phyloP scores from a whole-genome alignment of 2,888 invertebrate species.

The Hyles lineata region DNA sequence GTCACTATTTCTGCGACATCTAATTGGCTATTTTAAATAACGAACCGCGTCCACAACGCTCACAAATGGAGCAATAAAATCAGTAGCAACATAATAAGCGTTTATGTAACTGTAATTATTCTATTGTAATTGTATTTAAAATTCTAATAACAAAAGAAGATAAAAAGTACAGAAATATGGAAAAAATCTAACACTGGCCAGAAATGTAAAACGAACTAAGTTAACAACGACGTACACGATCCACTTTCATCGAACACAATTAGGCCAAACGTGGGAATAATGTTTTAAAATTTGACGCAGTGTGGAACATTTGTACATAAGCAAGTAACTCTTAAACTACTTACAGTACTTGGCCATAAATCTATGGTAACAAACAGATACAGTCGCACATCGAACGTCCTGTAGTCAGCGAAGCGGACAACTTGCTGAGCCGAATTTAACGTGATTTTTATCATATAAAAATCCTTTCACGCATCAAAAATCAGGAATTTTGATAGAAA shows the following conservation, averaged over 20 bases:
- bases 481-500: too few relatives aligned
- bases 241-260: conserved; percentile 51
- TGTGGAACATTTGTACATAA: conserved; percentile 66
- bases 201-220: conserved; percentile 50
- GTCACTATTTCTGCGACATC: not conserved
- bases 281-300: conserved; percentile 54
- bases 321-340: conserved; percentile 71
- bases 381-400: conserved; percentile 61
- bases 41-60: conserved; percentile 16
- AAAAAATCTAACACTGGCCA: conserved; percentile 74
- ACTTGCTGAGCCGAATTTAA: conserved; percentile 43
- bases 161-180: conserved; percentile 27
- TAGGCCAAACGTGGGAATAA: conserved; percentile 66
- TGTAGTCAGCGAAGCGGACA: conserved; percentile 72
- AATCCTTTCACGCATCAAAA: not conserved
- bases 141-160: conserved; percentile 24
- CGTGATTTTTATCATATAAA: conserved; percentile 48
- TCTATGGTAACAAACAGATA: conserved; percentile 82
- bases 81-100: conserved; percentile 76
- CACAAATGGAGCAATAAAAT: conserved; percentile 49
- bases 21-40: not conserved
- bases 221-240: conserved; percentile 56
- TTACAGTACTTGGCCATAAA: conserved; percentile 80
- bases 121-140: conserved; percentile 64
- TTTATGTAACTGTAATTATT: conserved; percentile 71